Evolutionary conservation across 64 coral and sea anemone species (phyloP), one percentile per base, ranked within the genome.

Genomic region (Pocillopora damicornis): DNA sequence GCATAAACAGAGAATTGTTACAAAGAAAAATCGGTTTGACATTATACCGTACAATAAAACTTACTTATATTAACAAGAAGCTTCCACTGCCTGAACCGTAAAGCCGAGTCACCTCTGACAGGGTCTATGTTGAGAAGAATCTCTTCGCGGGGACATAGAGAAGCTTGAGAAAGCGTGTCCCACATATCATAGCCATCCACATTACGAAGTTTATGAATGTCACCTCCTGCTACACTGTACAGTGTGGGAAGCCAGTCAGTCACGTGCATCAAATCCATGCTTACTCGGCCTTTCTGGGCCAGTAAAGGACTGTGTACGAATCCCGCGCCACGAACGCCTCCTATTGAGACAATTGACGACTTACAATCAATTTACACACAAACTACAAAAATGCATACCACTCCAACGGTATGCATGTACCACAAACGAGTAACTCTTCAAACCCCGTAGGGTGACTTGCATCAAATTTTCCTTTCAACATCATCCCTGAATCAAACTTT

Each of bases 91-190:
- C 38, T 26, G 38, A 77, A 93, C 58, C 91, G 91, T 8, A 89
- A 61, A 4, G 91, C 91, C 26, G 79, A 86, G 69, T 57, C 59
- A 63, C 87, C 73, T 2, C 6, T 82, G 16, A 73, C n/a, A 5
- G 91, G 91, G 42, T 93, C 91, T 78, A 93, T 93, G 82, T 93
- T 93, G 68, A 77, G 86, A 11, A 93, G 25, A 38, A 93, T 63
- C 81, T 93, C 86, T 61, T 69, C 58, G 51, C 91, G 62, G 1
- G 91, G 91, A 30, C 79, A 89, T n/a, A 22, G 75, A 38, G 35
- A 57, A 11, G 60, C 91, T n/a, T 80, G 56, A 15, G 91, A 88
- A 13, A 93, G 87, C 9, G 86, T 89, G 38, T 35, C 14, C 91
- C 91, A 93, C 62, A 61, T 88, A 79, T 76, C 74, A 23, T 51